A percentile compares a stretch with the other conserved stretches of the same genome.
Evolutionary conservation across 2,888 invertebrate genomes (phyloP).

Genomic region (Diaperis boleti): DNA sequence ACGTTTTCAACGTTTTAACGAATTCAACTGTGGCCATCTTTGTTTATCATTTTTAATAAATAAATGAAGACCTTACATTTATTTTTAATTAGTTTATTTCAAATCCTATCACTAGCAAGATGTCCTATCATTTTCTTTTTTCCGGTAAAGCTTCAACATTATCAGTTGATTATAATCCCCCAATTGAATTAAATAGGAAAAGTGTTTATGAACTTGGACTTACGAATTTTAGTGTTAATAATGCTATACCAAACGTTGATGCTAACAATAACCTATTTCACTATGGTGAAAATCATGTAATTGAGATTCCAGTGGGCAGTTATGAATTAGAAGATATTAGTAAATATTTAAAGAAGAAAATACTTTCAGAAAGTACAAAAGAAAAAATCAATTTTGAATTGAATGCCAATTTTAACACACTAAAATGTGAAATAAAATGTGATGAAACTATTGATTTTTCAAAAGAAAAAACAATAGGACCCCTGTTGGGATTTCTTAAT

Average conservation of each 20-base stretch:
- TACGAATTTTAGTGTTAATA: slow-evolving; percentile 46
- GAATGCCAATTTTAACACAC: slow-evolving; percentile 39
- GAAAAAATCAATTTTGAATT: slow-evolving; percentile 17
- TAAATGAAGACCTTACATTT: slow-evolving; percentile 5
- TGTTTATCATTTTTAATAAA: slow-evolving; percentile 32
- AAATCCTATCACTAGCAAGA: slow-evolving; percentile 42
- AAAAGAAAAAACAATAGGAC: slow-evolving; percentile 1
- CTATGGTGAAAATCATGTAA: slow-evolving; percentile 30
- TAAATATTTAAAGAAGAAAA: slow-evolving; percentile 7
- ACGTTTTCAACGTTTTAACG: slow-evolving; percentile 16
- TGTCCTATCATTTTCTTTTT: slow-evolving; percentile 46
- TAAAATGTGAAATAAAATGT: slow-evolving; percentile 36
- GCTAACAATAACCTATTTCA: slow-evolving; percentile 32
- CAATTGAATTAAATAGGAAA: slow-evolving; percentile 42
- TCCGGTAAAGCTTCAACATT: slow-evolving; percentile 43
- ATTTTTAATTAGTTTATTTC: slow-evolving; percentile 34
- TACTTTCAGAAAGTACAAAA: no score
- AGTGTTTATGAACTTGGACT: slow-evolving; percentile 52
- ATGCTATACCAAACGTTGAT: slow-evolving; percentile 47
- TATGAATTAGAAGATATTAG: slow-evolving; percentile 43
- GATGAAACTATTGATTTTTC: slow-evolving; percentile 38
- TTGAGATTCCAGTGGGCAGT: slow-evolving; percentile 38
- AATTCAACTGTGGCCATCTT: slow-evolving; percentile 35
- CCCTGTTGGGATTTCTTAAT: background rate
- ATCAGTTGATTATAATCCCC: slow-evolving; percentile 44